Base-by-base conservation (phyloP, 2,888 invertebrate genomes). In the Seladonia tumulorum region DNA sequence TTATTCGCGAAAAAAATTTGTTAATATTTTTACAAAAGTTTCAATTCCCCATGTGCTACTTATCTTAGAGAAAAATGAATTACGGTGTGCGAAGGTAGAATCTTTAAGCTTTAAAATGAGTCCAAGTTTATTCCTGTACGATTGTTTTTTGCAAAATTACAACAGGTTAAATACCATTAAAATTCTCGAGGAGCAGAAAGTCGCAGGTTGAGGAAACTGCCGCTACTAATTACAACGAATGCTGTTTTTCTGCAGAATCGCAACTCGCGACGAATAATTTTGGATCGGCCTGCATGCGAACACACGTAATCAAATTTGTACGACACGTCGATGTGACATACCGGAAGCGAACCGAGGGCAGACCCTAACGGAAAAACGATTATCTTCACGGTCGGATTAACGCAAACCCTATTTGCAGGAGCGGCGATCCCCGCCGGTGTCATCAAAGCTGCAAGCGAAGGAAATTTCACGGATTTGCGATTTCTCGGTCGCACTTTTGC, bases 291-390 rank as follows among this genome's bases (percentile, higher is more conserved):
- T 45, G 49, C 68, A 66, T 70, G 53, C n/a, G 45, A 66, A 71
- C 53, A 29, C 35, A 63, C 72, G 53, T 81, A 83, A 77, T 75
- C 70, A 81, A 70, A 79, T 78, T 70, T 47, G 60, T n/a, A 53
- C 22, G 77, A 63, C 79, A 78, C 77, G 73, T 84, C 70, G 81
- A 77, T 77, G 83, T 78, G 68, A 77, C 81, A 79, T 81, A 49
- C 83, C 83, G 83, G 87, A 86, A 86, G 87, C 76, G 86, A 78
- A 76, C 74, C 81, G 66, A 75, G 72, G 78, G 74, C 83, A 25
- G 45, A 83, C 78, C 81, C 90, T 87, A 90, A 90, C 90, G 89
- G 90, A 90, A 90, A 89, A 90, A 90, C 90, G 90, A 90, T 90
- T 90, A 90, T 90, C 90, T 90, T 90, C 90, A 89, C 85, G 90